These are phyloP conservation scores for Melanotaenia parkinsoni DNA, from an alignment of 2,797 vertebrate species.

Conservation along the genomic window DNA sequence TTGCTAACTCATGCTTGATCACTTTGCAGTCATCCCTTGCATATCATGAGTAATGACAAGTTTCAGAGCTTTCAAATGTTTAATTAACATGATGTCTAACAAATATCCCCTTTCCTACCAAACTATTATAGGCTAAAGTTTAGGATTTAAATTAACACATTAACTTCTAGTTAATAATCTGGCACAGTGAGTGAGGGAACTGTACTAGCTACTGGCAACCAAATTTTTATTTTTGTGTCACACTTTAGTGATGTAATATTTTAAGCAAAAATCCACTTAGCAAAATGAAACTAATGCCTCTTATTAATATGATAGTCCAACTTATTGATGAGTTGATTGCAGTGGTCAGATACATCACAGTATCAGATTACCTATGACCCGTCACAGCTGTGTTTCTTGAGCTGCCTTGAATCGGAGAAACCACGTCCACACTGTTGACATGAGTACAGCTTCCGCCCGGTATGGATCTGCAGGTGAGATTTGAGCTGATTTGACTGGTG, in stretches of 20 bases:
- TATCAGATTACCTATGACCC: background rate
- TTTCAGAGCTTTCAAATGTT: background rate
- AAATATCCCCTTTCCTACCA: background rate
- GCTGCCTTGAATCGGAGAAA: constrained; percentile 73
- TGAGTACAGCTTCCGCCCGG: constrained; percentile 78
- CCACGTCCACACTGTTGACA: constrained; percentile 70
- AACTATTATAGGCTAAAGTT: background rate
- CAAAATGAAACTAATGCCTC: background rate
- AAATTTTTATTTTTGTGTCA: background rate
- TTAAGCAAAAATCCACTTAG: background rate
- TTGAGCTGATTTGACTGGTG: constrained; percentile 84
- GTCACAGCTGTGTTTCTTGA: constrained; percentile 78
- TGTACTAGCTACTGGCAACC: background rate
- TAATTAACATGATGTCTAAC: background rate
- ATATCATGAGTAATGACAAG: background rate
- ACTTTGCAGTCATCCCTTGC: background rate
- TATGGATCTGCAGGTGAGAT: constrained; percentile 84
- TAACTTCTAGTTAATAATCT: background rate
- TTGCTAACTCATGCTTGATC: constrained; percentile 8
- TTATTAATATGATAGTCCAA: background rate
- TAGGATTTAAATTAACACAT: background rate
- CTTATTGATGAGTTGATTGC: accelerated
- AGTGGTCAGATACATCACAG: background rate
- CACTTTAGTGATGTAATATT: background rate
- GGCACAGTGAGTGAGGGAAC: background rate